Evolutionary conservation across 2,888 invertebrate species (phyloP), one percentile per base, ranked within the genome.

Genomic region (Bellardia pandia): DNA sequence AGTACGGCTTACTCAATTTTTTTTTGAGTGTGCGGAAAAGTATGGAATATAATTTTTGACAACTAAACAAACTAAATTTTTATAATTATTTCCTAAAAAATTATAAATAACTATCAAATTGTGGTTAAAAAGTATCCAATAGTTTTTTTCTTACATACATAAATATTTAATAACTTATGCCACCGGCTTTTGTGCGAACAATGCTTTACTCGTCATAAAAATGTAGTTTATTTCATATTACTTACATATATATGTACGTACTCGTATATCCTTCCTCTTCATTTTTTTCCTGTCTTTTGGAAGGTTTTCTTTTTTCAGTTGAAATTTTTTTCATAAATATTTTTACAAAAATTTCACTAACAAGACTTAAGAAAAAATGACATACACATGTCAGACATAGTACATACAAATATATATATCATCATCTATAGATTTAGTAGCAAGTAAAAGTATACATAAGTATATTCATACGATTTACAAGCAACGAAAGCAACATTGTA

Each of bases 301-400:
- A 42, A 78, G 30, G 58, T 45, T 58, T 68, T 45, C 16, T 11
- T 68, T 60, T n/a, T 69, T 33, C 48, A 68, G 60, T 40, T 23
- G 23, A 45, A 16, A 56, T 53, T 13, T 37, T 48, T 13, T 42
- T 30, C 56, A n/a, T 13, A 23, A 37, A 37, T 42, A 56, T 60
- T 42, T 48, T 45, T 68, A 53, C 2, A 33, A 33, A 48, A 60
- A 13, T 30, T 42, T 66, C 37, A 13, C 11, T 16, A 58, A 45
- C 16, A 68, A 48, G 13, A 68, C 56, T 66, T 16, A 56, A 76
- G 33, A 80, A 37, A 78, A 83, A 62, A 42, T 82, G 75, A 77
- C 79, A 77, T 66, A 80, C 79, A 76, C 72, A 81, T 81, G 86
- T 69, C 81, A 79, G 58, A 48, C 75, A 71, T 79, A 48, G 23